A percentile compares a stretch with the other conserved stretches of the same genome.
Evolutionary conservation across 2,797 vertebrate species (phyloP).

Genomic region (Mormyrops boulengeri): DNA sequence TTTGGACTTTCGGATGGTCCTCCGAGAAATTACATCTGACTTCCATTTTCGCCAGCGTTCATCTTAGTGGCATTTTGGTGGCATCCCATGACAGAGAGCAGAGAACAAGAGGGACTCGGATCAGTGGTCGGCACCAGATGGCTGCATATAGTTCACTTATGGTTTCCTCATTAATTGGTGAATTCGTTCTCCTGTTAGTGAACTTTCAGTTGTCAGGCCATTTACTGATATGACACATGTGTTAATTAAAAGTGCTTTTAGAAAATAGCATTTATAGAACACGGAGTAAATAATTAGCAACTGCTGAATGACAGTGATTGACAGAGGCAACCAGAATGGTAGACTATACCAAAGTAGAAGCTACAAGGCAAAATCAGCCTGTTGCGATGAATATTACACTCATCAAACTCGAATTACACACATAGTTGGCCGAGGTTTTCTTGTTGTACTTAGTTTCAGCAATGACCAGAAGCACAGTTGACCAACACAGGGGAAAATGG

Average conservation of each 20-base stretch:
- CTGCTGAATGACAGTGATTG: not conserved
- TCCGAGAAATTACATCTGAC: not conserved
- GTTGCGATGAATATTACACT: not conserved
- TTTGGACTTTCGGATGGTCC: not conserved
- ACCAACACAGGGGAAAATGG: not conserved
- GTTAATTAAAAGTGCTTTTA: slow-evolving; percentile 6
- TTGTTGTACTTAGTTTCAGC: not conserved
- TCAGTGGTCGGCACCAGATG: not conserved
- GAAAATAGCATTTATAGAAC: not conserved
- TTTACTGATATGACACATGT: not conserved
- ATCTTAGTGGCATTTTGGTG: not conserved
- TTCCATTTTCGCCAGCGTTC: not conserved
- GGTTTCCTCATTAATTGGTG: not conserved
- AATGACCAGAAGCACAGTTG: not conserved
- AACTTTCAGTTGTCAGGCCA: not conserved
- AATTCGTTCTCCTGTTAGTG: not conserved
- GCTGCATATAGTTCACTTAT: not conserved
- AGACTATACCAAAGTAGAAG: not conserved
- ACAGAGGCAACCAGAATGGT: not conserved
- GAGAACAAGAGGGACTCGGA: not conserved
- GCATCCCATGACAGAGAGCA: not conserved
- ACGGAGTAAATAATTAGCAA: not conserved
- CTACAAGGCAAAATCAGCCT: not conserved
- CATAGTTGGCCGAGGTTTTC: too few relatives aligned
- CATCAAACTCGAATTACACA: not conserved